These are phyloP conservation scores for Limanda limanda DNA, from an alignment of 2,113 vertebrate genomes.

Conservation along the genomic window DNA sequence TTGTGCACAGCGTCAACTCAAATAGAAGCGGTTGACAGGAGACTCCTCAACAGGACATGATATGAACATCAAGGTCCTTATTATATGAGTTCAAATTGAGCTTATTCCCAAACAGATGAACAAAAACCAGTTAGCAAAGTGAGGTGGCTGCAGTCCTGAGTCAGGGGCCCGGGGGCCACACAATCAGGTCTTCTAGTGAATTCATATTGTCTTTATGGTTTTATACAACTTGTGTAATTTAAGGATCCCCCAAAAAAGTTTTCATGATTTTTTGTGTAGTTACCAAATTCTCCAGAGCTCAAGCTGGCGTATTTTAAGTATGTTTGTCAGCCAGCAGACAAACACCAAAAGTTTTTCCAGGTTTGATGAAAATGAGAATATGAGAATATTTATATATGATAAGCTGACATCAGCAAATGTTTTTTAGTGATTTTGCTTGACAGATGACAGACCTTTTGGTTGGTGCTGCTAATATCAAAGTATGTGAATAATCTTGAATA, in stretches of 20 bases:
- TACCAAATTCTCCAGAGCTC: too few species aligned
- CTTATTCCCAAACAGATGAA: background rate
- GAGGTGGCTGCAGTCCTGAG: background rate
- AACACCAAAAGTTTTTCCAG: too few species aligned
- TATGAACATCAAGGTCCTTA: background rate
- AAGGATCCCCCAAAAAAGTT: too few species aligned
- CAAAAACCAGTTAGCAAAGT: background rate
- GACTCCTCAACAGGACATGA: background rate
- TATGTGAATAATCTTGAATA: too few species aligned
- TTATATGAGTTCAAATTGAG: background rate
- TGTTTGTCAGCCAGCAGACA: background rate
- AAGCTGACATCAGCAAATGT: background rate
- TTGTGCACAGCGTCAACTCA: background rate
- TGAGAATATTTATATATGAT: background rate
- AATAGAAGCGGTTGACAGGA: background rate
- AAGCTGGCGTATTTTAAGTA: background rate
- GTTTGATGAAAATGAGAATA: background rate
- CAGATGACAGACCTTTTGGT: background rate
- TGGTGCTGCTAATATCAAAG: too few species aligned
- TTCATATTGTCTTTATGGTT: too few species aligned
- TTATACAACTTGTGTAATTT: too few species aligned
- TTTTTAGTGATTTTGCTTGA: background rate
- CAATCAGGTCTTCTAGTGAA: too few species aligned
- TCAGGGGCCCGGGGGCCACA: background rate
- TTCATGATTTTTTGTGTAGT: too few species aligned